These are phyloP conservation scores for Poeciliopsis prolifica DNA, from an alignment of 2,113 vertebrate genomes.

Conservation along the genomic window DNA sequence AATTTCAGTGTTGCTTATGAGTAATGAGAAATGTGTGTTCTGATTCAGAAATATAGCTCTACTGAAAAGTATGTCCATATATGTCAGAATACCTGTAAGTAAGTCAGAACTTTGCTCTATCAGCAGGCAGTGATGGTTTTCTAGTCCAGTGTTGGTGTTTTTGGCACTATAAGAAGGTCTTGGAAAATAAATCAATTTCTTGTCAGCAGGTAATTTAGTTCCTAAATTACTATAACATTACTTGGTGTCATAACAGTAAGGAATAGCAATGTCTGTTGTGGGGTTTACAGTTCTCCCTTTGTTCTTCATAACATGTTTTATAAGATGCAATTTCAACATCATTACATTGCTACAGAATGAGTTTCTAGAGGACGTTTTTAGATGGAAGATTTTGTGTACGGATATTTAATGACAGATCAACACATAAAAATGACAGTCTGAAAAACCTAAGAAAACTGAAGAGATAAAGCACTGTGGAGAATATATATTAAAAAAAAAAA, in stretches of 20 bases:
- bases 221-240: not conserved
- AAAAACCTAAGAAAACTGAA: slow-evolving; percentile 27
- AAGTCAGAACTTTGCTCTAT: too few relatives aligned
- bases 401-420: slow-evolving; percentile 1
- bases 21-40: too few relatives aligned
- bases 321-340: not conserved
- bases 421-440: slow-evolving; percentile 17
- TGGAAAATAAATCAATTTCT: too few relatives aligned
- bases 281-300: not conserved
- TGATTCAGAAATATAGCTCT: too few relatives aligned
- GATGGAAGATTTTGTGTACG: slow-evolving; percentile 2
- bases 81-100: too few relatives aligned
- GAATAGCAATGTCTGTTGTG: not conserved
- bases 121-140: too few relatives aligned
- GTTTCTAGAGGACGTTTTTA: not conserved
- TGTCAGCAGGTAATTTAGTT: too few relatives aligned
- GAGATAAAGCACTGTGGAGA: not conserved
- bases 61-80: too few relatives aligned
- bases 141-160: too few relatives aligned
- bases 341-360: not conserved
- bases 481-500: not conserved
- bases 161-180: too few relatives aligned
- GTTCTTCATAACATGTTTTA: not conserved
- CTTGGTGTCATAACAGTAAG: not conserved
- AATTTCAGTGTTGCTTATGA: too few relatives aligned